A percentile compares a stretch with the other conserved stretches of the same genome.
Evolutionary conservation across 2,888 invertebrate genomes (phyloP).

Genomic region (Nomada ferruginata): DNA sequence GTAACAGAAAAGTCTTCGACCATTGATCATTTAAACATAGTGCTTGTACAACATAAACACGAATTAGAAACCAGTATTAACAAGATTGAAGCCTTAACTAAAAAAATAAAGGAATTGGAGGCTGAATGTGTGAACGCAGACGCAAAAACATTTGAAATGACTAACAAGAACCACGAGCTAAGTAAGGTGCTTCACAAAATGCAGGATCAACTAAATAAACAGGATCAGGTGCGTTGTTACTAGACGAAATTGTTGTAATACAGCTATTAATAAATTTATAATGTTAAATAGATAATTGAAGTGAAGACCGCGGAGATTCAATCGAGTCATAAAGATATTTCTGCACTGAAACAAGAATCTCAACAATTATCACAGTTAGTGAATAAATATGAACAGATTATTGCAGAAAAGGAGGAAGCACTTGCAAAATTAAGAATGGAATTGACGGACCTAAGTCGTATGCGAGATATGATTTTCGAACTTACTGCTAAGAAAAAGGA

Average conservation of each 20-base stretch:
- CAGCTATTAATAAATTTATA: constrained; percentile 21
- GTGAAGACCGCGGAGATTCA: constrained; percentile 74
- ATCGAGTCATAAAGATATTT: constrained; percentile 73
- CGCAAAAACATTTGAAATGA: constrained; percentile 59
- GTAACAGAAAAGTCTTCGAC: constrained; percentile 74
- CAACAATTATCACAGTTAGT: constrained; percentile 75
- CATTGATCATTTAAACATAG: constrained; percentile 66
- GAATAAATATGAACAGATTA: constrained; percentile 71
- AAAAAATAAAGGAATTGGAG: constrained; percentile 69
- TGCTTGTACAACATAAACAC: constrained; percentile 58
- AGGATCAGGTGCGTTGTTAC: constrained; percentile 73
- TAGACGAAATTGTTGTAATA: background rate
- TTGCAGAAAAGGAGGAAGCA: constrained; percentile 75
- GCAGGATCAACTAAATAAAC: constrained; percentile 74
- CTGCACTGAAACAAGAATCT: constrained; percentile 77
- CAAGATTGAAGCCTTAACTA: constrained; percentile 68
- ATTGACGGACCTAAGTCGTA: constrained; percentile 76
- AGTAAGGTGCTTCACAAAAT: constrained; percentile 66
- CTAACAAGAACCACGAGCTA: constrained; percentile 67
- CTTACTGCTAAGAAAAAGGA: constrained; percentile 79
- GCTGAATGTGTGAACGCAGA: constrained; percentile 57
- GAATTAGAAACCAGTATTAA: constrained; percentile 69
- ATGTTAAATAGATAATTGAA: constrained; percentile 71
- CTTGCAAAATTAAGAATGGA: constrained; percentile 73
- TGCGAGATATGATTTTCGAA: constrained; percentile 81